Base-by-base conservation (phyloP, 2,888 invertebrate genomes). In the Meteorus colon region DNA sequence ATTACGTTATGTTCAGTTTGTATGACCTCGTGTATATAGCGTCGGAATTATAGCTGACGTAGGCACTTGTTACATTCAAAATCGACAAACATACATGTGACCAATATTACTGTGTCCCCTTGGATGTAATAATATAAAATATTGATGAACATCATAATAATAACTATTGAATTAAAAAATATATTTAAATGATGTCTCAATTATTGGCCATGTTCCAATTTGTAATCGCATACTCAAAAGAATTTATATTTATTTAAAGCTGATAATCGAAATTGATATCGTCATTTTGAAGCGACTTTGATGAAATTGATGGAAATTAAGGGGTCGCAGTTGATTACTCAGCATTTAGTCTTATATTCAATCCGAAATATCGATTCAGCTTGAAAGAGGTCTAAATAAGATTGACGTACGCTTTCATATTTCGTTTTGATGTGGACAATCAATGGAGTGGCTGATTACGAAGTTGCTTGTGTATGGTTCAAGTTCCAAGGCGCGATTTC, bases 1-100 rank as follows among this genome's bases (percentile, higher is more conserved):
- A 79, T 79, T 77, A 80, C 75, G 75, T 77, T 80, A 76, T 76
- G 81, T 78, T 78, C 76, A 78, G 79, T 81, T 78, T 78, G 62
- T 69, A 62, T 66, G 79, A 77, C 79, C 80, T 80, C 77, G 79
- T n/a, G 19, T 55, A 55, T 19, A 55, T 55, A 24, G 24, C 55
- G 55, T 55, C 55, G 19, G 55, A 55, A 55, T 74, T 66, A 69
- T 76, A 65, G 68, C 73, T 76, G 69, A 76, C 48, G 75, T 76
- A 74, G 63, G 41, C 41, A 31, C 41, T 73, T n/a, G 10, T 45
- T 67, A 31, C 8, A 19, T 41, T 34, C 16, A 68, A 68, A 73
- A 66, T 65, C 48, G 37, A 67, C 67, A 41, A 45, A 59, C 59
- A 59, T 45, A 29, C 24, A 51, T 37, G 63, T 62, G 4, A n/a